These are phyloP conservation scores for Symphodus melops DNA, from an alignment of 2,113 vertebrate genomes.

Conservation along the genomic window DNA sequence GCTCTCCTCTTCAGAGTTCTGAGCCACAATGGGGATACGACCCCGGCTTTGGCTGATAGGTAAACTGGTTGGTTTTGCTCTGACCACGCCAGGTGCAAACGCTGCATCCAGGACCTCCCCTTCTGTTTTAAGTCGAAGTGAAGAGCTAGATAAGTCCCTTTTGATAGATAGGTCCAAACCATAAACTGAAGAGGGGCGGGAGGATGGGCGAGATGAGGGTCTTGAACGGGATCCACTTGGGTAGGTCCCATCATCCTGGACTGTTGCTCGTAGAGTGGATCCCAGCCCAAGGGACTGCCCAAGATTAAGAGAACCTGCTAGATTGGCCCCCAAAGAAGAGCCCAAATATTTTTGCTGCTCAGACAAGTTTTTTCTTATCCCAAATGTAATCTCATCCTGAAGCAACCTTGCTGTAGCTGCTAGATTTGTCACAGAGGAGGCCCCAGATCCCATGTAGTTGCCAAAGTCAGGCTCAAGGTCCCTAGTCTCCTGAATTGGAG, in stretches of 20 bases:
- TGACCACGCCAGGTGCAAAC: conserved; percentile 88
- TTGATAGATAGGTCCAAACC: conserved; percentile 97
- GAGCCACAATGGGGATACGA: conserved; percentile 96
- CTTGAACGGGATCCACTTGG: conserved; percentile 92
- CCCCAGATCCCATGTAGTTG: conserved; percentile 90
- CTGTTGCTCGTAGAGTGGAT: conserved; percentile 84
- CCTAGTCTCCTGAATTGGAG: conserved; percentile 95
- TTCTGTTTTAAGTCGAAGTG: conserved; percentile 93
- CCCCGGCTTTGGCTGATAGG: conserved; percentile 98
- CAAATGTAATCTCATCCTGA: conserved; percentile 98
- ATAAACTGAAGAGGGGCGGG: conserved; percentile 96
- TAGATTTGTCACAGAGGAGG: conserved; percentile 91
- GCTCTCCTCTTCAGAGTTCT: conserved; percentile 99
- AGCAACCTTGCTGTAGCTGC: conserved; percentile 93
- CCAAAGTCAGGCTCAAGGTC: conserved; percentile 95
- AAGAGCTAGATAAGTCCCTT: conserved; percentile 95
- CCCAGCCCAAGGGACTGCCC: conserved; percentile 87
- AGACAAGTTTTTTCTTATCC: conserved; percentile 95
- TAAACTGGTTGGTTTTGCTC: conserved; percentile 96
- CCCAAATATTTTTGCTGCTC: conserved; percentile 97
- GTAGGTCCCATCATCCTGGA: conserved; percentile 94
- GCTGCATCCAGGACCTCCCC: conserved; percentile 92
- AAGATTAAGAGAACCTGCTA: conserved; percentile 88
- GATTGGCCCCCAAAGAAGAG: conserved; percentile 85
- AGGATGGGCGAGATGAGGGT: conserved; percentile 95